A percentile compares a stretch with the other conserved stretches of the same genome.
phyloP scores from a whole-genome alignment of 2,888 invertebrate genomes.

The Axea sp. region DNA sequence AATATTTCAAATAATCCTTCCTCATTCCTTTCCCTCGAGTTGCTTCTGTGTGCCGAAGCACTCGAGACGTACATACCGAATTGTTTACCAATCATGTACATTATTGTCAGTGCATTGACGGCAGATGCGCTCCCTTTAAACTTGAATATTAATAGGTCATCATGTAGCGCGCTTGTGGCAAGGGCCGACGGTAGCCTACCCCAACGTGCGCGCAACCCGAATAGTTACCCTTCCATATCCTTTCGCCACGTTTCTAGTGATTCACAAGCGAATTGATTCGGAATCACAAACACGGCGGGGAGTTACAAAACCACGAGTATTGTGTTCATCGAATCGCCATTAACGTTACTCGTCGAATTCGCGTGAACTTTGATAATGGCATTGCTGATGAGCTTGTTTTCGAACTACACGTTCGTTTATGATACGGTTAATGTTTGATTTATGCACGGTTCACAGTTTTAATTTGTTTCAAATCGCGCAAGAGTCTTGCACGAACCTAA shows the following conservation, averaged over 20 bases:
- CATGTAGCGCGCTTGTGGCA: constrained; percentile 22
- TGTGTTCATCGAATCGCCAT: constrained; percentile 43
- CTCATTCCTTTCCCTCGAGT: too few relatives aligned
- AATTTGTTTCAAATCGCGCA: too few relatives aligned
- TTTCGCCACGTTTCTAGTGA: constrained; percentile 48
- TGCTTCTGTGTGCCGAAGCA: too few relatives aligned
- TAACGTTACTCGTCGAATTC: constrained; percentile 21
- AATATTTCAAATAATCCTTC: too few relatives aligned
- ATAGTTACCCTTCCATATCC: constrained; percentile 48
- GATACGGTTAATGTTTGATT: neutral
- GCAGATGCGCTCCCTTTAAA: constrained; percentile 48
- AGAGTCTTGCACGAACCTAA: too few relatives aligned
- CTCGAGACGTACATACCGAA: neutral
- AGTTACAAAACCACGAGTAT: constrained; percentile 51
- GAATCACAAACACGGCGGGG: constrained; percentile 42
- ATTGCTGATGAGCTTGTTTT: constrained; percentile 24
- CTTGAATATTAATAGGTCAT: constrained; percentile 60
- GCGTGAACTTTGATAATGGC: constrained; percentile 33
- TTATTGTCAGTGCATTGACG: constrained; percentile 50
- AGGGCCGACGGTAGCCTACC: constrained; percentile 45
- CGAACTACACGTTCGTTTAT: too few relatives aligned
- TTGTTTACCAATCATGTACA: constrained; percentile 53
- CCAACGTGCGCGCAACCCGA: constrained; percentile 42
- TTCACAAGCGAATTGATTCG: constrained; percentile 50
- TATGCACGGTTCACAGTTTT: too few relatives aligned